Evolutionary conservation across 2,113 vertebrate genomes (phyloP).

Genomic region (Cygnus atratus): DNA sequence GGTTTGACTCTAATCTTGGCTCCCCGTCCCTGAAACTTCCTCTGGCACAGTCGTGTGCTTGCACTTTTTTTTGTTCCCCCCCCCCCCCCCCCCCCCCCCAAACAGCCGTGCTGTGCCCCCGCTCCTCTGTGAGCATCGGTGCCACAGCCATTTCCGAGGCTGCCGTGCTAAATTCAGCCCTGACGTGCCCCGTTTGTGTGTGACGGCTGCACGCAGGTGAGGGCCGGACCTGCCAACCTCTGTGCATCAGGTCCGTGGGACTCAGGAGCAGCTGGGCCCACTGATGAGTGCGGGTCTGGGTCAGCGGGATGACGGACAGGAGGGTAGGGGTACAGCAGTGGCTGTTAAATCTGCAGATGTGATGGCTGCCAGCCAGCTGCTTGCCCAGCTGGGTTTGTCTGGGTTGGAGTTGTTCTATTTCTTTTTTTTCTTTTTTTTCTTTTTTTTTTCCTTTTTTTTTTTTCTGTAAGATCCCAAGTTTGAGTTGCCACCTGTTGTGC

Average conservation of each 20-base stretch:
- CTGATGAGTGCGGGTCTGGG: background rate
- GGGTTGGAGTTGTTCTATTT: background rate
- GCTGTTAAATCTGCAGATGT: background rate
- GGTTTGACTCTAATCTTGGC: background rate
- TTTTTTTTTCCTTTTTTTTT: background rate
- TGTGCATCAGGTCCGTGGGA: background rate
- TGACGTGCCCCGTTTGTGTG: rapidly evolving
- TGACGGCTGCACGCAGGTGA: rapidly evolving
- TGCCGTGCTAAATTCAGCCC: background rate
- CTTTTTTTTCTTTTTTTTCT: no score
- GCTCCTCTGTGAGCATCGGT: no score
- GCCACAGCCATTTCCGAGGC: background rate
- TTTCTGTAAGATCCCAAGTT: background rate
- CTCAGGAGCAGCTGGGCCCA: background rate
- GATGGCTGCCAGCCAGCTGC: background rate
- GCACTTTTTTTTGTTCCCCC: background rate
- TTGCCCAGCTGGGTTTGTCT: rapidly evolving
- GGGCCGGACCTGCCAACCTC: background rate
- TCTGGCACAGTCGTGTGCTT: background rate
- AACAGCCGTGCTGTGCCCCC: background rate
- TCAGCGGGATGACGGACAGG: background rate
- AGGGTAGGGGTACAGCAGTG: background rate
- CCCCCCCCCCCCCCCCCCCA: background rate
- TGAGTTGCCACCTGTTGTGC: no score
- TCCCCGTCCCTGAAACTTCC: background rate